Percentiles rank a stretch among this genome's conserved stretches.
Conservation (phyloP, 2,888 invertebrate genomes). For the Synergus gifuensis region DNA sequence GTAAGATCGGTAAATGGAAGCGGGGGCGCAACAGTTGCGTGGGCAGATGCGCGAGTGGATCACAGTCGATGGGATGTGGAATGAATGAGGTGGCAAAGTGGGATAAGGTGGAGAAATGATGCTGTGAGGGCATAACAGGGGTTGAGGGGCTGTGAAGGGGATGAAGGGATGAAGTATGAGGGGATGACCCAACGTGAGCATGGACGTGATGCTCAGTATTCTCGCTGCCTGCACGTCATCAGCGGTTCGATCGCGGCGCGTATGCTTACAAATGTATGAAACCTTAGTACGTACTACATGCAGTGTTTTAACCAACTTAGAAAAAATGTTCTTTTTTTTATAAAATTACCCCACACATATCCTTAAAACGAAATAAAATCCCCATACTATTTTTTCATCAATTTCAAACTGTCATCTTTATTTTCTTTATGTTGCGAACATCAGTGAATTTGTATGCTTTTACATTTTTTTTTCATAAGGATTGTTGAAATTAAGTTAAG, state of each 20-base stretch:
- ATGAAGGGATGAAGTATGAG: constrained; percentile 50
- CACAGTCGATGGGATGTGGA: constrained; percentile 48
- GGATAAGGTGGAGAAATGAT: constrained; percentile 39
- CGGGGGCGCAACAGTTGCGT: constrained; percentile 76
- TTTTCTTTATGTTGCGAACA: neutral
- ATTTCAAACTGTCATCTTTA: neutral
- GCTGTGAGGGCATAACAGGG: constrained; percentile 51
- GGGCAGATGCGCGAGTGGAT: constrained; percentile 73
- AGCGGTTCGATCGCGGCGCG: constrained; percentile 43
- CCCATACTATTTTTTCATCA: neutral
- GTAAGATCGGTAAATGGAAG: constrained; percentile 58
- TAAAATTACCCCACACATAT: neutral
- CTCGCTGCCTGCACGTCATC: constrained; percentile 49
- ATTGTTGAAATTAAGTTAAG: neutral
- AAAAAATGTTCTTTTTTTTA: neutral
- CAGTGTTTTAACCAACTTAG: neutral
- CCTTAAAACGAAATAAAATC: neutral
- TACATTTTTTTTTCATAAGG: neutral
- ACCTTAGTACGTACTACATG: constrained; percentile 4
- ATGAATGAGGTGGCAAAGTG: constrained; percentile 53
- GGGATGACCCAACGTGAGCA: constrained; percentile 58
- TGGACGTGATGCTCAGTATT: constrained; percentile 49
- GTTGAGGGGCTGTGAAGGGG: constrained; percentile 44
- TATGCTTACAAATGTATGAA: constrained; percentile 9
- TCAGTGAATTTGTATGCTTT: neutral